Percentiles rank a stretch among this genome's conserved stretches.
Evolutionary conservation across 2,888 invertebrate species (phyloP).

Genomic region (Pheosia tremula): DNA sequence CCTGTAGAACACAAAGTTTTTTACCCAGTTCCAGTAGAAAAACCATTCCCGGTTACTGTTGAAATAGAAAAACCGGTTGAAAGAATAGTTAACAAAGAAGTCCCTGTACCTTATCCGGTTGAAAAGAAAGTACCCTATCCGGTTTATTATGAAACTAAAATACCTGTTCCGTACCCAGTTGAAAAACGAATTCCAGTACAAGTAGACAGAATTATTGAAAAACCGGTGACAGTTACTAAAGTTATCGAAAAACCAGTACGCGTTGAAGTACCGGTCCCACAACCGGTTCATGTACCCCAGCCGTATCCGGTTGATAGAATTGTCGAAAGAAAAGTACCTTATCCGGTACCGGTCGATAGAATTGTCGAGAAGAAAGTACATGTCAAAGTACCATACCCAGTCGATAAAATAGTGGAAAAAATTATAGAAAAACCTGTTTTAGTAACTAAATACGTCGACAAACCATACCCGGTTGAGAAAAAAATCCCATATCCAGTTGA

Average conservation of each 20-base stretch:
- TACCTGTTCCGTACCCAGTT: slow-evolving; percentile 78
- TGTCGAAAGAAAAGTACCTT: slow-evolving; percentile 76
- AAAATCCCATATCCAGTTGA: slow-evolving; percentile 76
- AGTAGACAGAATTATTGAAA: slow-evolving; percentile 82
- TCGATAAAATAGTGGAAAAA: slow-evolving; percentile 76
- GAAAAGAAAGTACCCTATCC: slow-evolving; percentile 79
- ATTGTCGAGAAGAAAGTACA: slow-evolving; percentile 77
- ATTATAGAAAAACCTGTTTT: slow-evolving; percentile 85
- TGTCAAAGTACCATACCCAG: slow-evolving; percentile 73
- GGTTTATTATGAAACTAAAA: slow-evolving; percentile 70
- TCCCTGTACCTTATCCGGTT: slow-evolving; percentile 77
- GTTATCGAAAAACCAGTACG: slow-evolving; percentile 72
- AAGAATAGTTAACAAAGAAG: slow-evolving; percentile 66
- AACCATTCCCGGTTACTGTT: slow-evolving; percentile 69
- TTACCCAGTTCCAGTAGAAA: slow-evolving; percentile 71
- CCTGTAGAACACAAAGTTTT: slow-evolving; percentile 68
- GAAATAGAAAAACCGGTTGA: slow-evolving; percentile 71
- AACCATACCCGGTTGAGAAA: slow-evolving; percentile 79
- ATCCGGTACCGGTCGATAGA: slow-evolving; percentile 72
- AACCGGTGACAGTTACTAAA: slow-evolving; percentile 80
- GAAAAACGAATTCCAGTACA: slow-evolving; percentile 72
- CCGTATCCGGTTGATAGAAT: slow-evolving; percentile 82
- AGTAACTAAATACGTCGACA: slow-evolving; percentile 71
- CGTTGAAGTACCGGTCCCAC: slow-evolving; percentile 70
- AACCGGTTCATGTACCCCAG: slow-evolving; percentile 68